Evolutionary conservation across 2,113 vertebrate genomes (phyloP).

Genomic region (Ophthalmolycus amberensis): DNA sequence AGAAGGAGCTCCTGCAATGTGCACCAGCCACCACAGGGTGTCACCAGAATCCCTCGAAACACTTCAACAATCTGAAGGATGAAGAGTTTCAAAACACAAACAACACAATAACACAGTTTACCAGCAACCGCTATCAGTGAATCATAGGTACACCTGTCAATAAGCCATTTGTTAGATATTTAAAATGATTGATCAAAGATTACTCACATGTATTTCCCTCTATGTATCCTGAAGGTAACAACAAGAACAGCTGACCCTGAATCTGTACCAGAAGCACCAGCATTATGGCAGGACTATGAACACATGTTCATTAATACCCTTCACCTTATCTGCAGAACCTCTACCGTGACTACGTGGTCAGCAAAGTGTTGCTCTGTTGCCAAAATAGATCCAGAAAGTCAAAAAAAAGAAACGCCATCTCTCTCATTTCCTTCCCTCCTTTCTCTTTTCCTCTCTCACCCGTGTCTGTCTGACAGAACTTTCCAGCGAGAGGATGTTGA

Average conservation of each 20-base stretch:
- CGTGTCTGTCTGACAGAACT: constrained; percentile 41
- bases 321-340: neutral
- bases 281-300: neutral
- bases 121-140: constrained; percentile 89
- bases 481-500: constrained; percentile 36
- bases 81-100: constrained; percentile 56
- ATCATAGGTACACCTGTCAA: constrained; percentile 14
- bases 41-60: neutral
- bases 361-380: constrained; percentile 30
- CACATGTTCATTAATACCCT: neutral
- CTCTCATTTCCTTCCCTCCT: constrained; percentile 64
- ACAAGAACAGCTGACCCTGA: constrained; percentile 6
- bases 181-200: constrained; percentile 23
- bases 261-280: constrained; percentile 10
- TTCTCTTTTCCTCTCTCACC: constrained; percentile 58
- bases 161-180: constrained; percentile 44
- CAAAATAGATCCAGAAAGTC: constrained; percentile 37
- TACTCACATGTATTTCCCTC: constrained; percentile 12
- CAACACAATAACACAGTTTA: constrained; percentile 90
- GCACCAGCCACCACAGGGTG: constrained; percentile 34
- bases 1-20: neutral
- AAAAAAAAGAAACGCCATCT: constrained; percentile 30
- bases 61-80: constrained; percentile 6
- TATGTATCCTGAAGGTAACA: neutral
- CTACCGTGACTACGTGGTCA: neutral